Conservation (phyloP, 2,113 vertebrate genomes). For the Psittacula cyanocephala region DNA sequence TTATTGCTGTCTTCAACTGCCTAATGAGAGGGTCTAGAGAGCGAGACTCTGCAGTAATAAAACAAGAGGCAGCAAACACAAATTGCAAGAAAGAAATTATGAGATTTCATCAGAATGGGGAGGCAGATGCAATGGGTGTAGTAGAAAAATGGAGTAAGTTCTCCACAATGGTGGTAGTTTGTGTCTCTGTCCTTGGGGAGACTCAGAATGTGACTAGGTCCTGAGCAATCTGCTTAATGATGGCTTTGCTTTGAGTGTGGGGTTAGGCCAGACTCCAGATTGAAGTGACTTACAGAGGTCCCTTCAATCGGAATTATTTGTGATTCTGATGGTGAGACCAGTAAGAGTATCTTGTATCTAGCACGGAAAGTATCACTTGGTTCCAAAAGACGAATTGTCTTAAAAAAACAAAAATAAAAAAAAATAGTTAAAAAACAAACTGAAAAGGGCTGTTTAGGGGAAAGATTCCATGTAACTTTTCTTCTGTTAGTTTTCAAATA, state of each 20-base stretch:
- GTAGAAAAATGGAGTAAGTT: neutral
- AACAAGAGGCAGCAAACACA: neutral
- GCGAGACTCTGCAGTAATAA: neutral
- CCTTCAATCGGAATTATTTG: neutral
- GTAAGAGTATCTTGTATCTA: neutral
- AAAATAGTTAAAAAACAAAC: neutral
- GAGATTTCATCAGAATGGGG: neutral
- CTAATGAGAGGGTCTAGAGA: neutral
- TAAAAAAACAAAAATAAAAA: neutral
- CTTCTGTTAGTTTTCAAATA: neutral
- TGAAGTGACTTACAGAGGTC: neutral
- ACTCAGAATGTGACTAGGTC: neutral
- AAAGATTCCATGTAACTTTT: neutral
- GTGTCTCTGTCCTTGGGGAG: neutral
- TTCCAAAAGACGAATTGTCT: neutral
- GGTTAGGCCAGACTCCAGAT: neutral
- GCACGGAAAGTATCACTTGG: neutral
- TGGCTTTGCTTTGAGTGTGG: neutral
- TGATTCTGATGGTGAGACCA: neutral
- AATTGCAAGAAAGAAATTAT: neutral
- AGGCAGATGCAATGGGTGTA: neutral
- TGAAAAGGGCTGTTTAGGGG: neutral
- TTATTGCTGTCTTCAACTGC: neutral
- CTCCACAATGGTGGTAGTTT: neutral
- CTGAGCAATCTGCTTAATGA: neutral